Conservation (phyloP, 2,888 invertebrate species). For the Crepidodera aurea region DNA sequence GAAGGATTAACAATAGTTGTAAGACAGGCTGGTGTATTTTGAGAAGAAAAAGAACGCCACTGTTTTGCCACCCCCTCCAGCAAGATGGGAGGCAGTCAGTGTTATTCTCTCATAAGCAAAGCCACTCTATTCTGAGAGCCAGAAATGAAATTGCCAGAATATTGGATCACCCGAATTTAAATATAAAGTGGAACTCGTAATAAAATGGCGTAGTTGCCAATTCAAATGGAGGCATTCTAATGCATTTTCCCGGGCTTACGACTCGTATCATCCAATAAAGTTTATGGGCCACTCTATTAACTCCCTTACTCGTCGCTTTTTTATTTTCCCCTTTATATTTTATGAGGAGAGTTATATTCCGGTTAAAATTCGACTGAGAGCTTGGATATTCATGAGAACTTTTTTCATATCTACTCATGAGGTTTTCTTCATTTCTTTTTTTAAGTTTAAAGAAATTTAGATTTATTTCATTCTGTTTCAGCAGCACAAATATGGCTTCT, state of each 20-base stretch:
- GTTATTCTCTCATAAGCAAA: conserved; percentile 52
- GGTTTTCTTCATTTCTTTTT: too few relatives aligned
- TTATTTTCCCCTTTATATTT: conserved; percentile 38
- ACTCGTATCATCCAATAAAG: conserved; percentile 49
- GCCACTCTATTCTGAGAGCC: conserved; percentile 46
- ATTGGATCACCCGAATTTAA: conserved; percentile 62
- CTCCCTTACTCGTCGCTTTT: conserved; percentile 40
- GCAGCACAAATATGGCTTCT: too few relatives aligned
- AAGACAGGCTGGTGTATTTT: too few relatives aligned
- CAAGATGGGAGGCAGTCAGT: conserved; percentile 46
- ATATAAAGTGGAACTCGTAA: conserved; percentile 61
- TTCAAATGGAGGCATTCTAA: conserved; percentile 47
- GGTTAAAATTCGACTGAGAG: conserved; percentile 6
- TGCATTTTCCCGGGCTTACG: conserved; percentile 44
- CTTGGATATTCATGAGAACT: conserved; percentile 17
- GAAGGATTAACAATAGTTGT: too few relatives aligned
- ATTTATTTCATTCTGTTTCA: too few relatives aligned
- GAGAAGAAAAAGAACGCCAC: conserved; percentile 1
- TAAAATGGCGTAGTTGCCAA: conserved; percentile 51
- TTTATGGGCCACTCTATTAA: conserved; percentile 48
- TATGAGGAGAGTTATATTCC: conserved; percentile 34
- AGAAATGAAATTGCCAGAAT: conserved; percentile 62
- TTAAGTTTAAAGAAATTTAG: too few relatives aligned
- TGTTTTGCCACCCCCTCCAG: conserved; percentile 31
- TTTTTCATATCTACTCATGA: not conserved